Conservation (phyloP, 2,797 vertebrate species). For the Phoeniculus purpureus region DNA sequence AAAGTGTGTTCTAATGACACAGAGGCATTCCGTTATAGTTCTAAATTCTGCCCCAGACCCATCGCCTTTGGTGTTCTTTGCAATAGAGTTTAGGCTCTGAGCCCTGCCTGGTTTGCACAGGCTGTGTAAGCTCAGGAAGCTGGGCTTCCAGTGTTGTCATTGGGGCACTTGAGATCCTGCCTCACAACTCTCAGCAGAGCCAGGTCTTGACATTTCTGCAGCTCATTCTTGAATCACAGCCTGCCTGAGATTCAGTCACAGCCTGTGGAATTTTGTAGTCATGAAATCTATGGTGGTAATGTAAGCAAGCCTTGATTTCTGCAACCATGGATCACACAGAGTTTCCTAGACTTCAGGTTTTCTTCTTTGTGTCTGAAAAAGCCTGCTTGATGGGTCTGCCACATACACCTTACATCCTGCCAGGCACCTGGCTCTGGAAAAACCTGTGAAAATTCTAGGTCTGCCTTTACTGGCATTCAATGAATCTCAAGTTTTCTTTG, state of each 20-base stretch:
- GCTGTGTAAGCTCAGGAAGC: not conserved
- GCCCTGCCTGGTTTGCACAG: not conserved
- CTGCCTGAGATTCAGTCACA: not conserved
- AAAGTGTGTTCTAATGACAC: not conserved
- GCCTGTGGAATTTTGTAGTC: not conserved
- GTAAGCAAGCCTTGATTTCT: not conserved
- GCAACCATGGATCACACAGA: not conserved
- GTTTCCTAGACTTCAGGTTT: not conserved
- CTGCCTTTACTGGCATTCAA: not conserved
- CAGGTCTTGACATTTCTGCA: not conserved
- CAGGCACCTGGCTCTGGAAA: not conserved
- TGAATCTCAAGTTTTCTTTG: not conserved
- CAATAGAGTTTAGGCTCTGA: not conserved
- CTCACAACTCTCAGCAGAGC: not conserved
- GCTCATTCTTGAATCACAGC: not conserved
- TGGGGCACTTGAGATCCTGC: not conserved
- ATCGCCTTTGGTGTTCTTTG: not conserved
- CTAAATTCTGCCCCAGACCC: not conserved
- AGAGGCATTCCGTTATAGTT: not conserved
- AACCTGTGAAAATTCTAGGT: not conserved
- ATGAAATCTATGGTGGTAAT: not conserved
- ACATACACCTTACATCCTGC: not conserved
- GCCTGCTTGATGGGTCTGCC: not conserved
- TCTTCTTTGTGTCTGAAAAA: not conserved
- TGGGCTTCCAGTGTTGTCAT: not conserved